Percentiles rank a stretch among this genome's conserved stretches.
phyloP scores from a whole-genome alignment of 2,113 vertebrate genomes.

The Macheiramphus alcinus region DNA sequence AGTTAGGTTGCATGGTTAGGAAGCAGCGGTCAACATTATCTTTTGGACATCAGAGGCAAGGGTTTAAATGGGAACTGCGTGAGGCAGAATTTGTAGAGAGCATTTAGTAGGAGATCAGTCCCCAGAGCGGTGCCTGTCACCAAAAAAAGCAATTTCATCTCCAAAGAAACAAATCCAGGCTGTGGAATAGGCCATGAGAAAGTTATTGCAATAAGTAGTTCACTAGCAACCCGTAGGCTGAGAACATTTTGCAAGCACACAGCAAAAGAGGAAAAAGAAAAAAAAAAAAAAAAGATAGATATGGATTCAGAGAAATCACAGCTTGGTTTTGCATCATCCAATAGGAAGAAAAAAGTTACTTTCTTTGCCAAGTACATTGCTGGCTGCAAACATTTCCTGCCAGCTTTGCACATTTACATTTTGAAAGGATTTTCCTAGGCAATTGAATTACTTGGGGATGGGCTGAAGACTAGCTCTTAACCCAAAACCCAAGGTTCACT shows the following conservation, averaged over 20 bases:
- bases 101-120: background rate
- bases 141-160: background rate
- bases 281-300: background rate
- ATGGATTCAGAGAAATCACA: background rate
- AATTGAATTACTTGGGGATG: background rate
- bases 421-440: background rate
- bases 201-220: background rate
- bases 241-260: background rate
- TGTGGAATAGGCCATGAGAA: background rate
- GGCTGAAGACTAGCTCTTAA: background rate
- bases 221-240: background rate
- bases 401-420: slow-evolving; percentile 10
- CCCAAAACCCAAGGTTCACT: background rate
- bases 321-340: slow-evolving; percentile 44
- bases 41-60: background rate
- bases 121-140: background rate
- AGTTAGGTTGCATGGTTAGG: background rate
- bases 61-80: background rate
- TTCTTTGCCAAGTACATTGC: slow-evolving; percentile 25
- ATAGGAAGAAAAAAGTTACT: background rate
- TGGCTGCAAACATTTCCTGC: background rate
- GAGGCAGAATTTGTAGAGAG: background rate
- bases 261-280: background rate
- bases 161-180: background rate
- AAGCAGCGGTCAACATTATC: background rate